phyloP scores from a whole-genome alignment of 2,797 vertebrate species.

The Cynopterus sphinx region DNA sequence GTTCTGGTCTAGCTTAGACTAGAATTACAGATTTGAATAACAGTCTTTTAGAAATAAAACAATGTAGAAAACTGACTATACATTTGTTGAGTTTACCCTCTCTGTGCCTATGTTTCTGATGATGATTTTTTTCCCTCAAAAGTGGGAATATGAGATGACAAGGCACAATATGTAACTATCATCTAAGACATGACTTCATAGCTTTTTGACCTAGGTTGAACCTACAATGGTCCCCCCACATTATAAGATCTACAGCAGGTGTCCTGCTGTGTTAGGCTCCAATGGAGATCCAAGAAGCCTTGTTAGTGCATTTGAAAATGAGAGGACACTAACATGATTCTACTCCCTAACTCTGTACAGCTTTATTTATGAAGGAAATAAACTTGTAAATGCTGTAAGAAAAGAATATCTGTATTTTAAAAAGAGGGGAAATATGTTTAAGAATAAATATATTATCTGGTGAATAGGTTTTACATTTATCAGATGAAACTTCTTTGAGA shows the following conservation, averaged over 20 bases:
- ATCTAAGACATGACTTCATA: background rate
- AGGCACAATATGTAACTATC: background rate
- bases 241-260: background rate
- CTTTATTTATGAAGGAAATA: conserved; percentile 59
- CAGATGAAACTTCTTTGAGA: background rate
- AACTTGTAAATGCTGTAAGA: background rate
- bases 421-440: background rate
- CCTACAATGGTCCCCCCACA: background rate
- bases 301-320: background rate
- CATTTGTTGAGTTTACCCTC: background rate
- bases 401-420: background rate
- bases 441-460: background rate
- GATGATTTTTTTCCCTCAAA: background rate
- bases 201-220: conserved; percentile 89
- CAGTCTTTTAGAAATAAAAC: background rate
- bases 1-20: background rate
- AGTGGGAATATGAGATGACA: background rate
- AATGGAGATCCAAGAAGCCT: background rate
- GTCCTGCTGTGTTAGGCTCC: background rate
- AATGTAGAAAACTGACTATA: background rate
- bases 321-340: background rate
- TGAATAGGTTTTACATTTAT: background rate
- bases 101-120: background rate
- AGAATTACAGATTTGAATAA: background rate
- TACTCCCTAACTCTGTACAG: conserved; percentile 40